Percentiles rank a stretch among this genome's conserved stretches.
Conservation (phyloP, 2,888 invertebrate species). For the Trachelus troglodyta region DNA sequence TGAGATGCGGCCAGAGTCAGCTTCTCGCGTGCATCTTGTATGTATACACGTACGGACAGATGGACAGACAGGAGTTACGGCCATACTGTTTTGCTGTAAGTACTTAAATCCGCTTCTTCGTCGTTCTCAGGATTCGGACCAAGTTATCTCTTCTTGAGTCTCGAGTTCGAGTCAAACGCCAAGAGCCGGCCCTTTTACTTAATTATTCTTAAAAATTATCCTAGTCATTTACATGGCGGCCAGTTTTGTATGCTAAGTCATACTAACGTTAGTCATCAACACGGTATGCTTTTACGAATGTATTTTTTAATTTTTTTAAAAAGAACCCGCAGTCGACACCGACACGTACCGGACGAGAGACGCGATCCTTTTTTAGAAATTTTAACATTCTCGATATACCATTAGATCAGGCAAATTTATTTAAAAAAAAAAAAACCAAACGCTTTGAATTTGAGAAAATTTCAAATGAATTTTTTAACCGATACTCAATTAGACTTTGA, state of each 20-base stretch:
- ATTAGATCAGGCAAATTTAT: not conserved
- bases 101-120: conserved; percentile 43
- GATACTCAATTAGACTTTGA: not conserved
- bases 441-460: not conserved
- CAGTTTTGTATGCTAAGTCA: not conserved
- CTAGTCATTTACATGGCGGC: not conserved
- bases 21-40: conserved; percentile 17
- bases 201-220: not conserved
- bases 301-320: not conserved
- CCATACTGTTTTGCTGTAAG: conserved; percentile 49
- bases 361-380: not conserved
- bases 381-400: not conserved
- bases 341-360: not conserved
- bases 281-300: not conserved
- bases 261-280: not conserved
- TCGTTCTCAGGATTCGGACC: conserved; percentile 9
- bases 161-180: not conserved
- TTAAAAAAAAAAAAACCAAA: not conserved
- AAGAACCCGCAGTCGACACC: not conserved
- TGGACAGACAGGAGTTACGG: conserved; percentile 47
- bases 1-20: conserved; percentile 33
- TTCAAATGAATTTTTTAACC: not conserved
- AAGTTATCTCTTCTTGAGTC: not conserved
- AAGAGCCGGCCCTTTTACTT: not conserved
- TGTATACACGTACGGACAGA: conserved; percentile 24